Evolutionary conservation across 1,140 invertebrate genomes (phyloP).

Genomic region (Phymorhynchus buccinoides): DNA sequence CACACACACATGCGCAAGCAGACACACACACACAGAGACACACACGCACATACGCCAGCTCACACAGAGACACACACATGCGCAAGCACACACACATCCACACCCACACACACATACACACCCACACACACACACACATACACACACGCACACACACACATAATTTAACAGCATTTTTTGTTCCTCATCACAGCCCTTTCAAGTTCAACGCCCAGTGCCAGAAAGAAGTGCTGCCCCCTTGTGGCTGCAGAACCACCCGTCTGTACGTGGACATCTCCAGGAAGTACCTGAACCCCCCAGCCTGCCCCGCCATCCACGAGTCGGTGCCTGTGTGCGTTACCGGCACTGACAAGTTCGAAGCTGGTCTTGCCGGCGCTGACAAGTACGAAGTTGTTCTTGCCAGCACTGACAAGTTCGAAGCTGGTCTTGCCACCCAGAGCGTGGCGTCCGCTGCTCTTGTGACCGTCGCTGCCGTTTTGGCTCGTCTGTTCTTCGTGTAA

Average conservation of each 20-base stretch:
- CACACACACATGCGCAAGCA: neutral
- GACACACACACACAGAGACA: neutral
- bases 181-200: slow-evolving; percentile 16
- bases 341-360: neutral
- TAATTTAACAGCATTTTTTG: too few species aligned
- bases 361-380: neutral
- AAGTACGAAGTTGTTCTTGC: neutral
- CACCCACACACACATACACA: too few species aligned
- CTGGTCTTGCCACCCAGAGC: neutral
- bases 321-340: neutral
- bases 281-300: slow-evolving; percentile 17
- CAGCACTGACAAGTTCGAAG: neutral
- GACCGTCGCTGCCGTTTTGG: too few species aligned
- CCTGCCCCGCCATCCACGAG: neutral
- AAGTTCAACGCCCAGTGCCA: neutral
- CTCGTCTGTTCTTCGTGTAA: neutral
- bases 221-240: slow-evolving; percentile 16
- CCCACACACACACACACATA: too few species aligned
- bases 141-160: too few species aligned
- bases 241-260: slow-evolving; percentile 22
- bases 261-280: neutral
- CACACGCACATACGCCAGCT: too few species aligned
- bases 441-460: neutral
- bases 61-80: too few species aligned
- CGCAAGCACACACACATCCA: too few species aligned